Base-by-base conservation (phyloP, 2,113 vertebrate genomes). In the Chloebia gouldiae region DNA sequence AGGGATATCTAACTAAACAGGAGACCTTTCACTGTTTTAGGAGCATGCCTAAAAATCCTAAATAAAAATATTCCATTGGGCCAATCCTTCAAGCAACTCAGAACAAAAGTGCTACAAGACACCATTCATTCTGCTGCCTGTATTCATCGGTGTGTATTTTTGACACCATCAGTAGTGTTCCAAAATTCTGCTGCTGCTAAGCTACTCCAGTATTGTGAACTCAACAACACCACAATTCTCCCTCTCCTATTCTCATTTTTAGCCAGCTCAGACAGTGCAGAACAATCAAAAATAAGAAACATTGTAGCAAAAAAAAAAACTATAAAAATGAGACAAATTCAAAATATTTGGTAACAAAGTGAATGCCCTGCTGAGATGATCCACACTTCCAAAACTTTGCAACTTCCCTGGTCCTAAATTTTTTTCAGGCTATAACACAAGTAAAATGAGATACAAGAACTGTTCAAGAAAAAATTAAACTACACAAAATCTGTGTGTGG, bases 381-480 rank as follows among this genome's bases (percentile, higher is more conserved):
- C 8, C 88, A 65, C 11, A 10, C 33, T 94, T 81, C 18, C 66
- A 86, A 61, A 73, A 11, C 95, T 89, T 84, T 81, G 23, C 42
- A 59, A 79, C 35, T 86, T 77, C 49, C 49, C 65, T 54, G 50
- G 10, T 82, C 76, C 88, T 61, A 81, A 86, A 49, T 28, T 53
- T 49, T 80, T 95, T 94, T 92, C 71, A 76, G 33, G 64, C 37
- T 91, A 66, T 18, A 42, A 70, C 63, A 35, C 63, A 84, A 93
- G 45, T 76, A 93, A 92, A 95, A 91, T 92, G 5, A 47, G 68
- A 78, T 71, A 92, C 90, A 47, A 81, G 47, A 97, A 84, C 45
- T 93, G 81, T 91, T 96, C 56, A 54, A 83, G 71, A 97, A 97
- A 96, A 97, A 97, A 71, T 92, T 82, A 93, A 98, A 91, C 61